Percentiles rank a stretch among this genome's conserved stretches.
These are phyloP conservation scores for Cremastinae sp. DNA, from an alignment of 2,888 invertebrate species.

Conservation along the genomic window DNA sequence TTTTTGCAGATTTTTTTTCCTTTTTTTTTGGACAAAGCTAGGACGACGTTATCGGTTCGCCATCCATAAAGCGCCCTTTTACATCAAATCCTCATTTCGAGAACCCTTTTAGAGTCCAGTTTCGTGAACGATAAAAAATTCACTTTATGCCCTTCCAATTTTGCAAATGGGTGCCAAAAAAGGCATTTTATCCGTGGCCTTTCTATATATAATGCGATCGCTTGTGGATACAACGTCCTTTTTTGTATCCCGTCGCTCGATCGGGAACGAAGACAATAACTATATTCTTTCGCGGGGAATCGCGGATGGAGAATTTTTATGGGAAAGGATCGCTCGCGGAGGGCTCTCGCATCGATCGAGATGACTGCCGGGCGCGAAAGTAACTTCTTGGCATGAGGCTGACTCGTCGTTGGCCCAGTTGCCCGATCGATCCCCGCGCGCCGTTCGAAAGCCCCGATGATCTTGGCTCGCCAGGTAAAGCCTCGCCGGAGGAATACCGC, in stretches of 20 bases:
- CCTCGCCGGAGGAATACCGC: slow-evolving; percentile 47
- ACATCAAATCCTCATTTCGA: slow-evolving; percentile 26
- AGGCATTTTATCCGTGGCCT: slow-evolving; percentile 3
- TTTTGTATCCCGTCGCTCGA: not conserved
- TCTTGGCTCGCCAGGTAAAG: slow-evolving; percentile 48
- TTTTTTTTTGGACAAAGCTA: slow-evolving; percentile 33
- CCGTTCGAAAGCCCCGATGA: slow-evolving; percentile 27
- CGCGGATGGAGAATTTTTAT: not conserved
- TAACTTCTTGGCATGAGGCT: slow-evolving; percentile 15
- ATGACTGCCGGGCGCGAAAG: slow-evolving; percentile 11
- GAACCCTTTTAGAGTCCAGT: slow-evolving; percentile 27
- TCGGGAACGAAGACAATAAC: not conserved
- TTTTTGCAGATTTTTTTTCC: slow-evolving; percentile 7
- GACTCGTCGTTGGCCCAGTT: slow-evolving; percentile 48
- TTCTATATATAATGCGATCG: not conserved
- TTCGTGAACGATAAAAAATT: slow-evolving; percentile 41
- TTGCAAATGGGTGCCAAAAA: slow-evolving; percentile 43
- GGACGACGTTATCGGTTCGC: slow-evolving; percentile 20
- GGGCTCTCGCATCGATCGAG: slow-evolving; percentile 27
- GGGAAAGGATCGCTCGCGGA: not conserved
- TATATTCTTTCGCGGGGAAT: not conserved
- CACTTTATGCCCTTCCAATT: slow-evolving; percentile 42
- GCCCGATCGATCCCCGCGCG: slow-evolving; percentile 40
- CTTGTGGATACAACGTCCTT: slow-evolving; percentile 15
- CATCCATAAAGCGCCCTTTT: slow-evolving; percentile 24